Evolutionary conservation across 2,113 vertebrate species (phyloP).

Genomic region (Pelecanoides urinatrix): DNA sequence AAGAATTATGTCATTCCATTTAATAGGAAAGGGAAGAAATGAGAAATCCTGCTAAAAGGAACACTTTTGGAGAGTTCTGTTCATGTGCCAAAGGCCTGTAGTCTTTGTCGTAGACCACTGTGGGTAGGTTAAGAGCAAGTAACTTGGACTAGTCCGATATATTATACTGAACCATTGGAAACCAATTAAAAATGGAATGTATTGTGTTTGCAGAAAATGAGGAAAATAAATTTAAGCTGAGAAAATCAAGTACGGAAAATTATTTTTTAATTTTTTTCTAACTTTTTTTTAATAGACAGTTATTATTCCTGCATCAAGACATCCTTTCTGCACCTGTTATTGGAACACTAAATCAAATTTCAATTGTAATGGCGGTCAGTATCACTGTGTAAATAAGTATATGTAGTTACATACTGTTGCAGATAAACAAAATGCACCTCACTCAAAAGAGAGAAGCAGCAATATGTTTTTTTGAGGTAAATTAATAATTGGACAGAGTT

Average conservation of each 20-base stretch:
- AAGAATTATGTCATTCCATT: not conserved
- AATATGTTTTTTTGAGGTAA: not conserved
- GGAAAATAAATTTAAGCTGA: not conserved
- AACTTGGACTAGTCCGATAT: not conserved
- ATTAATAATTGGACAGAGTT: not conserved
- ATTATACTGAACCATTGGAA: not conserved
- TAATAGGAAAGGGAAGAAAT: not conserved
- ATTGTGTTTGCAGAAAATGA: not conserved
- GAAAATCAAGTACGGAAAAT: not conserved
- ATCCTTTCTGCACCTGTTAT: conserved; percentile 81
- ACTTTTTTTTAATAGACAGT: conserved; percentile 69
- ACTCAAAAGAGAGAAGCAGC: not conserved
- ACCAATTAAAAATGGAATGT: not conserved
- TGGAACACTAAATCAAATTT: conserved; percentile 79
- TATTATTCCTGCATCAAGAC: conserved; percentile 79
- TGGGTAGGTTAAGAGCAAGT: not conserved
- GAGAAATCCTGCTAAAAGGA: not conserved
- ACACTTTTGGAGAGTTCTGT: not conserved
- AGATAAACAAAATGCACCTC: not conserved
- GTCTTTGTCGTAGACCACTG: not conserved
- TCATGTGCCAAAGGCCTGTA: not conserved
- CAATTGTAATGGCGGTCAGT: conserved; percentile 85
- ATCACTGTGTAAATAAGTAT: not conserved
- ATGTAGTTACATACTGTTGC: not conserved
- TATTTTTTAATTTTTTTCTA: not conserved